Conservation (phyloP, 2,797 vertebrate species). For the Trachops cirrhosus region DNA sequence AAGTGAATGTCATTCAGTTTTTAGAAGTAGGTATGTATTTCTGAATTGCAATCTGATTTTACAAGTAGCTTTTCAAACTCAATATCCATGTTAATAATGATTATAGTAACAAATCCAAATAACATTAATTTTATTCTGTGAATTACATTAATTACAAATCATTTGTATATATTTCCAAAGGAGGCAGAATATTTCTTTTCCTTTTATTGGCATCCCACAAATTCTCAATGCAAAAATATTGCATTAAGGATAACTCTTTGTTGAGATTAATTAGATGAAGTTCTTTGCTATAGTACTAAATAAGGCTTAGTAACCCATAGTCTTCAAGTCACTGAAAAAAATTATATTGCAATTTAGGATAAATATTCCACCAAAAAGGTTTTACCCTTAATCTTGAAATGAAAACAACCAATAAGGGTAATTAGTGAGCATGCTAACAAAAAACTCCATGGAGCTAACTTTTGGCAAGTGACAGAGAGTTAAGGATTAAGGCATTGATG, state of each 20-base stretch:
- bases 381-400: neutral
- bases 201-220: neutral
- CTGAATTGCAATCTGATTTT: constrained; percentile 13
- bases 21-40: neutral
- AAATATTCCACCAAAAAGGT: neutral
- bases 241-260: neutral
- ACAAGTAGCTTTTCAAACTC: neutral
- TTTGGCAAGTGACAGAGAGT: neutral
- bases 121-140: neutral
- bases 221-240: neutral
- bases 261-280: constrained; percentile 3
- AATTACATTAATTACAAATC: neutral
- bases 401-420: neutral
- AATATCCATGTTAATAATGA: neutral
- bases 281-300: neutral
- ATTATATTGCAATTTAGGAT: neutral
- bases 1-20: constrained; percentile 23
- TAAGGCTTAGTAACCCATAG: neutral
- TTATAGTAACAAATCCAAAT: neutral
- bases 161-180: neutral
- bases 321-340: neutral
- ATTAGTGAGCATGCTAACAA: neutral
- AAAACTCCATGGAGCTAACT: neutral
- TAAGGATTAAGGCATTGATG: neutral
- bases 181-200: neutral